A percentile compares a stretch with the other conserved stretches of the same genome.
Conservation (phyloP, 2,888 invertebrate species). For the Hetaerina titia region DNA sequence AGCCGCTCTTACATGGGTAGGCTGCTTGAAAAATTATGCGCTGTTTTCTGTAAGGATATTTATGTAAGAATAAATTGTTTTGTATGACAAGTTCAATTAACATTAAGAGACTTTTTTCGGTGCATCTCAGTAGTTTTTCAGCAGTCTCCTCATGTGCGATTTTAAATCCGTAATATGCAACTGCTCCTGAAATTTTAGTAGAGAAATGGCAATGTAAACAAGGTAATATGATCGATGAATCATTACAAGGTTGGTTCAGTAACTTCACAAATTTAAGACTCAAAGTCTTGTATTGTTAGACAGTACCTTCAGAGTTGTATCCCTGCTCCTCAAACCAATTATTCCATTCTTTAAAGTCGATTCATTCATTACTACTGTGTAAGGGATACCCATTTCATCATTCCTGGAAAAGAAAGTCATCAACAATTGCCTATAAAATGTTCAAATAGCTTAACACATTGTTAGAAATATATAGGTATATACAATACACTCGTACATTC, state of each 20-base stretch:
- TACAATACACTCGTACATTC: too few species aligned
- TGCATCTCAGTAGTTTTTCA: conserved; percentile 76
- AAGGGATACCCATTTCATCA: conserved; percentile 85
- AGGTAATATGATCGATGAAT: too few species aligned
- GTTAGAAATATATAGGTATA: too few species aligned
- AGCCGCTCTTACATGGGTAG: neutral
- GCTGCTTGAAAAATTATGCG: neutral
- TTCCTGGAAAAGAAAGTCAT: conserved; percentile 74
- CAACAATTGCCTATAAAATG: too few species aligned
- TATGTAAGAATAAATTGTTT: conserved; percentile 48
- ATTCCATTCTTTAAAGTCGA: conserved; percentile 86
- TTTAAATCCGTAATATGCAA: conserved; percentile 84
- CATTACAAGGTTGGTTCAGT: neutral
- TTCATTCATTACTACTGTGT: conserved; percentile 85
- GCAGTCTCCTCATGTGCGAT: conserved; percentile 80
- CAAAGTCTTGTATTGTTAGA: neutral
- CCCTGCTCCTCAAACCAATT: conserved; percentile 79
- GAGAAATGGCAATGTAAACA: conserved; percentile 61
- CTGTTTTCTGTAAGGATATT: conserved; percentile 39
- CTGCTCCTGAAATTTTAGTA: conserved; percentile 81
- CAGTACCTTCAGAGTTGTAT: conserved; percentile 82
- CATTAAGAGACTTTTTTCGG: neutral
- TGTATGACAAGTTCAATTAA: conserved; percentile 40
- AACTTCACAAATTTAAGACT: neutral
- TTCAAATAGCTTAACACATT: too few species aligned